Base-by-base conservation (phyloP, 2,113 vertebrate species). In the Phodopus roborovskii region DNA sequence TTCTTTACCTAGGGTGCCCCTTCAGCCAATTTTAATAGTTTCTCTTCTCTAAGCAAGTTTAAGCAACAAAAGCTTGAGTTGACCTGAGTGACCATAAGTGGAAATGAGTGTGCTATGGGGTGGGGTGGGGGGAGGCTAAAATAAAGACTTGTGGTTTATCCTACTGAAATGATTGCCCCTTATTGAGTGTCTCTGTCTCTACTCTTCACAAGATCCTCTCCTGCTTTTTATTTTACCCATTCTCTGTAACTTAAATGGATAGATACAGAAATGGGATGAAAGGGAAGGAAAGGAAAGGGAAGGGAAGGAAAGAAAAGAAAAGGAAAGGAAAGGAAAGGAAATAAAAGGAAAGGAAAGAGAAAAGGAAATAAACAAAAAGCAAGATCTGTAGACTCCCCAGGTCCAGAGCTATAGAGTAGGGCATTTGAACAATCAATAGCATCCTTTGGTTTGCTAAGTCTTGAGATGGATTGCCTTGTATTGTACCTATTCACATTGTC, bases 21-120 rank as follows among this genome's bases (percentile, higher is more conserved):
- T 88, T 17, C 22, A 42, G 42, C 88, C 50, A 96, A 39, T 84
- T 68, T 82, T 79, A 88, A 79, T 50, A 62, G 28, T 66, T 84
- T 75, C 15, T 77, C 48, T 92, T 92, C 94, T 84, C 85, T 95
- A 86, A 94, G 42, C 42, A 94, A 93, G 36, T 53, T 93, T 13
- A 94, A 93, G 11, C 13, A 92, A 81, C 3, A 84, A 85, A 53
- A 77, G 33, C 71, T 70, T n/a, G 7, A 10, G 42, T 74, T 91
- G 70, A 88, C 86, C 33, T 10, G 15, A 77, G 45, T 91, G 53
- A 66, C 16, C 39, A 42, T 81, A 78, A 95, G 70, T 88, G 36
- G 75, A 92, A 79, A 90, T 83, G 73, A 86, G 79, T 85, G 9
- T 62, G 26, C 39, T 73, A 94, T 30, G 94, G 78, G 83, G 84